These are phyloP conservation scores for Semotilus atromaculatus DNA, from an alignment of 2,797 vertebrate genomes.

Conservation along the genomic window DNA sequence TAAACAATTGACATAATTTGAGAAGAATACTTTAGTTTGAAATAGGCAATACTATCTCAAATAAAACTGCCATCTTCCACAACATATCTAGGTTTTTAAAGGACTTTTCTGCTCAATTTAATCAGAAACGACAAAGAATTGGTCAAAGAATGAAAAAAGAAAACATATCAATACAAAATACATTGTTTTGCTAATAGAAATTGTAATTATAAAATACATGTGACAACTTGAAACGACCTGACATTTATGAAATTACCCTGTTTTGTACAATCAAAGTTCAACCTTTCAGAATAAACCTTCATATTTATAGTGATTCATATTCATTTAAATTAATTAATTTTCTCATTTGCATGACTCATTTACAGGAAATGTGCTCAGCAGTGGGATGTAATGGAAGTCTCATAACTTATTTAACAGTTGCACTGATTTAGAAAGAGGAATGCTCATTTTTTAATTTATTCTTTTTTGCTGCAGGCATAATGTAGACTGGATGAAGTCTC, in stretches of 20 bases:
- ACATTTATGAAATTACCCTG: neutral
- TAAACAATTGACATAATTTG: neutral
- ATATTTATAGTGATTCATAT: neutral
- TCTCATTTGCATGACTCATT: slow-evolving; percentile 8
- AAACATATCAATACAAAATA: neutral
- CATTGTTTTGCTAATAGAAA: neutral
- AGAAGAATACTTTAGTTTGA: neutral
- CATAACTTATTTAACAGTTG: slow-evolving; percentile 29
- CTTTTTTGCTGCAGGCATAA: slow-evolving; percentile 11
- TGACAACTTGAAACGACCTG: neutral
- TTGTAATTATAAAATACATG: neutral
- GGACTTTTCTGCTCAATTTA: neutral
- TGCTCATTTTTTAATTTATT: neutral
- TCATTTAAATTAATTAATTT: neutral
- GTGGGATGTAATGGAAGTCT: slow-evolving; percentile 13
- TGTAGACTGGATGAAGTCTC: slow-evolving; percentile 10
- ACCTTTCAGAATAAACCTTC: slow-evolving; percentile 7
- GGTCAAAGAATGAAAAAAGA: neutral
- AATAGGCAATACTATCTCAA: neutral
- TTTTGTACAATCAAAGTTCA: slow-evolving; percentile 1
- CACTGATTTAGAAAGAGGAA: slow-evolving; percentile 17
- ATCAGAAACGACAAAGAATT: neutral
- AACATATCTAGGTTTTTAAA: neutral
- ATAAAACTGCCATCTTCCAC: neutral
- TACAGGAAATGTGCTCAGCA: neutral